Evolutionary conservation across 2,113 vertebrate genomes (phyloP).

Genomic region (Cichladusa arquata): DNA sequence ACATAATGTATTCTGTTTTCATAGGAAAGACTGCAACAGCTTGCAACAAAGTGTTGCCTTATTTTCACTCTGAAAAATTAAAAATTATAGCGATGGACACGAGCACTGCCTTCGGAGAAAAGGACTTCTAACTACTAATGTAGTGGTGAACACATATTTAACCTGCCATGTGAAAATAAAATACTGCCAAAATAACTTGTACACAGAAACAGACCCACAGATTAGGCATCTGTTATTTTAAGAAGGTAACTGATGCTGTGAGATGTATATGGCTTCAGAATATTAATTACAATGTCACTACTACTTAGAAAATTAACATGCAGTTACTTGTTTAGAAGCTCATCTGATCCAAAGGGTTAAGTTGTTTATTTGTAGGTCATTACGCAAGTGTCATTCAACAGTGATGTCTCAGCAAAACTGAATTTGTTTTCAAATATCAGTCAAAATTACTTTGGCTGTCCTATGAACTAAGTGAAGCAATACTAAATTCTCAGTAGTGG

Average conservation of each 20-base stretch:
- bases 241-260: neutral
- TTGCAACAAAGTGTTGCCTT: neutral
- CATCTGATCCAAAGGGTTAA: accelerated
- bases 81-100: neutral
- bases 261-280: neutral
- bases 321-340: neutral
- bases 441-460: neutral
- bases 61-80: neutral
- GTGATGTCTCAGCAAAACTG: constrained; percentile 9
- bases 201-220: neutral
- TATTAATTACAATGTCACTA: neutral
- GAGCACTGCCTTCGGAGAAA: neutral
- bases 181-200: neutral
- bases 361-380: neutral
- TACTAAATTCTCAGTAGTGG: neutral
- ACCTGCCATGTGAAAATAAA: neutral
- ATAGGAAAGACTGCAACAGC: neutral
- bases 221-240: neutral
- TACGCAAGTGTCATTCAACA: neutral
- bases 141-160: neutral
- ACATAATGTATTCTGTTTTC: neutral
- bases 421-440: neutral
- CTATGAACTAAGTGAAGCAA: constrained; percentile 1
- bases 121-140: neutral
- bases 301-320: neutral